Base-by-base conservation (phyloP, 1,140 invertebrate genomes). In the Anadara kagoshimensis region DNA sequence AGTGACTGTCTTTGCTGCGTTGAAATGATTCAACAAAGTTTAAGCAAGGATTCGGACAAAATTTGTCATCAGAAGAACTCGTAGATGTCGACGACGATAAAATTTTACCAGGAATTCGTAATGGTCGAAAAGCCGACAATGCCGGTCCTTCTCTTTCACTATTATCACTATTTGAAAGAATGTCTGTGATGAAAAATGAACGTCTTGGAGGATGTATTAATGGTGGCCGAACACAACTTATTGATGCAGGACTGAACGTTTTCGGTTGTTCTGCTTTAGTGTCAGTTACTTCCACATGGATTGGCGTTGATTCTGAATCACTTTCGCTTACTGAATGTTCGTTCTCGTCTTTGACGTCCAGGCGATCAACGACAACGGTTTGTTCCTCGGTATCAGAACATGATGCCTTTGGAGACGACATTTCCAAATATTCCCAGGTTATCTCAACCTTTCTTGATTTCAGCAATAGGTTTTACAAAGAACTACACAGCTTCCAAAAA, bases 101-200 rank as follows among this genome's bases (percentile, higher is more conserved):
- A 58, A 57, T 47, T 53, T 61, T 56, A 14, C 51, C 45, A 8
- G 69, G 69, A 24, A 72, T 53, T 41, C 69, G 41, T 26, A 72
- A 44, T 16, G 69, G 69, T 57, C 61, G 64, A 29, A 72, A 72
- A 54, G 69, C 69, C 51, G 69, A 72, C 22, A 67, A 24, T 22
- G 16, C 49, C 1, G 16, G 16, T 22, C 20, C 49, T 51, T 51
- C 20, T n/a, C 11, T 56, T 44, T 47, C 64, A 20, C 44, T 5
- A 11, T 67, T 57, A 45, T 44, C n/a, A 16, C 51, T 41, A 57
- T 56, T 53, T n/a, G 69, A 72, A 41, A 72, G 57, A 58, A 72
- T 72, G 44, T 72, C 69, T 58, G 69, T 72, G 11, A 72, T 72
- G 24, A 72, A 62, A 51, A 72, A 72, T n/a, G 69, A 72, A 16